Conservation (phyloP, 2,888 invertebrate genomes). For the Drosophila antonietae region DNA sequence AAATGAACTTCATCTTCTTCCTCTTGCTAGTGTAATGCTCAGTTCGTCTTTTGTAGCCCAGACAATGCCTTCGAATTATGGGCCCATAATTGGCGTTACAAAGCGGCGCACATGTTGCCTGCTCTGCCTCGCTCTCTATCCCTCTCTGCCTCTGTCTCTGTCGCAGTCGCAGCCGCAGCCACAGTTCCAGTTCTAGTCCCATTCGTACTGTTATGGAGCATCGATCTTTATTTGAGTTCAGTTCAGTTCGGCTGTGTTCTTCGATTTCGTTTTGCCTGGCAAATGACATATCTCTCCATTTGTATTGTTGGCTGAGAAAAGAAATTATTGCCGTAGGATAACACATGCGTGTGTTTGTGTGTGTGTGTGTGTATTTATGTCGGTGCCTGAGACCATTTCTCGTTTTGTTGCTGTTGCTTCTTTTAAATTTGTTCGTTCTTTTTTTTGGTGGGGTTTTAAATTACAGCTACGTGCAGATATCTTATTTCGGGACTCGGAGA, state of each 20-base stretch:
- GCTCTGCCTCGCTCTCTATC: constrained; percentile 7
- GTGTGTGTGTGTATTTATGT: constrained; percentile 21
- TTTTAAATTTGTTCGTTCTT: constrained; percentile 27
- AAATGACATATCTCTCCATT: constrained; percentile 77
- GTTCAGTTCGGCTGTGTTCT: constrained; percentile 35
- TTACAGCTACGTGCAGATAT: constrained; percentile 79
- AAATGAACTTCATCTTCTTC: constrained; percentile 55
- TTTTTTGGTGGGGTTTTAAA: constrained; percentile 67
- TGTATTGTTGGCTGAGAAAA: constrained; percentile 62
- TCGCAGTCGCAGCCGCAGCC: constrained; percentile 27
- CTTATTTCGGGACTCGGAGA: constrained; percentile 67
- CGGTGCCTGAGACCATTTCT: constrained; percentile 47
- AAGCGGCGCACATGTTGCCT: constrained; percentile 75
- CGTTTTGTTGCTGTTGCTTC: constrained; percentile 29
- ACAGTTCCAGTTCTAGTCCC: constrained; percentile 48
- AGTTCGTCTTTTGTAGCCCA: constrained; percentile 55
- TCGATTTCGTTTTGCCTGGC: constrained; percentile 68
- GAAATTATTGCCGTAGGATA: constrained; percentile 75
- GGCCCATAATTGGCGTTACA: constrained; percentile 83
- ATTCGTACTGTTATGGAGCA: constrained; percentile 64
- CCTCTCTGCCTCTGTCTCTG: constrained; percentile 5
- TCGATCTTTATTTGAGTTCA: constrained; percentile 69
- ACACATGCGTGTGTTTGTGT: constrained; percentile 33
- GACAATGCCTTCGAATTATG: constrained; percentile 82
- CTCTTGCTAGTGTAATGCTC: constrained; percentile 43